Evolutionary conservation across 2,797 vertebrate genomes (phyloP), one percentile per base, ranked within the genome.

Genomic region (Siniperca scherzeri): DNA sequence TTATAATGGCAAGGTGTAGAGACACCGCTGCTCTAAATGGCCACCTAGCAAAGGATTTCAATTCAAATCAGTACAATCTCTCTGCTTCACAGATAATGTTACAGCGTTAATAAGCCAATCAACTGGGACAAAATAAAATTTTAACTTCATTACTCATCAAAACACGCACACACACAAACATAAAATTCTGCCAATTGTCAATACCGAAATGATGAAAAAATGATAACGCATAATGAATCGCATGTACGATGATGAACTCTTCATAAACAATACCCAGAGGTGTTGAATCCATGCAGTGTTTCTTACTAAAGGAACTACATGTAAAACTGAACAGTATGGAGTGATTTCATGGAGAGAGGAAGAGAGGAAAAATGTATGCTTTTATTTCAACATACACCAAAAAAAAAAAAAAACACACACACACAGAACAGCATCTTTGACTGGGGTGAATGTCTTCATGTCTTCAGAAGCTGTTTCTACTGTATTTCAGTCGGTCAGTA

Each of bases 61-160:
- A 60, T 64, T 77, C 38, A 57, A 70, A 85, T 88, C 90, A 74
- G 90, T 87, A 78, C 48, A 33, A 30, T 44, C 17, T 55, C 55
- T 76, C 52, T 44, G 55, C 74, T 77, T 67, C 48, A 70, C 48
- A 71, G 40, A 82, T 61, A 46, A 57, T 48, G 40, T 55, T 36
- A 7, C 53, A 46, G 75, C 46, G 78, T 55, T 69, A 85, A 79
- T 40, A 30, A 61, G 78, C 25, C 36, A 69, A 62, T 60, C 70
- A 77, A 0, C 71, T 38, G 33, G 19, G 38, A 69, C 25, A 55
- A 61, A 73, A 68, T 44, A 11, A 50, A 62, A 59, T 22, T 40
- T 10, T 55, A 38, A 57, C 25, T 30, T 69, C 36, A 38, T 73
- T 30, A 61, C 52, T 78, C 67, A 68, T 80, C 59, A 53, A n/a